These are phyloP conservation scores for Argentina silus DNA, from an alignment of 2,797 vertebrate genomes.

Conservation along the genomic window DNA sequence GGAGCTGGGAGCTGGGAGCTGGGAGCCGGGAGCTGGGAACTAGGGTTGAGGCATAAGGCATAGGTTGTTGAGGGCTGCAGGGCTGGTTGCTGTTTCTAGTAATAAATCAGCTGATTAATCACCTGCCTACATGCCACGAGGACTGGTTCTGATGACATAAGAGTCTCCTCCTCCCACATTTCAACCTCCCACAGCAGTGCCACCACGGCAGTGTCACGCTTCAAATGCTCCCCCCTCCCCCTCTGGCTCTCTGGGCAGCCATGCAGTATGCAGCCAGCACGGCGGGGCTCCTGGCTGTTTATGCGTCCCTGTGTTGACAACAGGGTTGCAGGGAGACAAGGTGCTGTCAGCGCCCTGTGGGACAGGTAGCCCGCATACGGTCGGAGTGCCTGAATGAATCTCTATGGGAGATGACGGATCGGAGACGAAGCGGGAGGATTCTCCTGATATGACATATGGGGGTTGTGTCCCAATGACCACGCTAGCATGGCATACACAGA, in stretches of 20 bases:
- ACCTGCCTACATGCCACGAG: conserved; percentile 27
- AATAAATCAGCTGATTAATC: conserved; percentile 49
- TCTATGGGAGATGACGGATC: not conserved
- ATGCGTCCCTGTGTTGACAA: not conserved
- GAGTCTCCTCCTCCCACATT: conserved; percentile 8
- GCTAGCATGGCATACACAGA: no score
- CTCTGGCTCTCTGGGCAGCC: not conserved
- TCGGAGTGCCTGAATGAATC: not conserved
- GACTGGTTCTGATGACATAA: conserved; percentile 30
- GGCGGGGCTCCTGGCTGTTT: not conserved
- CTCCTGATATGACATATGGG: no score
- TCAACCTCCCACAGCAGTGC: conserved; percentile 8
- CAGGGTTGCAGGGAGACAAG: not conserved
- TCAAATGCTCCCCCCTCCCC: not conserved
- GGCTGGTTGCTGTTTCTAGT: not conserved
- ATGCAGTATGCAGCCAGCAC: not conserved
- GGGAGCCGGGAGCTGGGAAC: not conserved
- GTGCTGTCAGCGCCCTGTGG: not conserved
- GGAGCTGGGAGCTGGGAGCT: not conserved
- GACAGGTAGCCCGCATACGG: not conserved
- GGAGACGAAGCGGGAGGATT: no score
- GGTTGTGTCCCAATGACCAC: no score
- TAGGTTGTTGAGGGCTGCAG: not conserved
- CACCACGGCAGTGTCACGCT: not conserved
- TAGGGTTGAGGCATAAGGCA: not conserved